Evolutionary conservation across 2,113 vertebrate genomes (phyloP).

Genomic region (Semicossyphus pulcher): DNA sequence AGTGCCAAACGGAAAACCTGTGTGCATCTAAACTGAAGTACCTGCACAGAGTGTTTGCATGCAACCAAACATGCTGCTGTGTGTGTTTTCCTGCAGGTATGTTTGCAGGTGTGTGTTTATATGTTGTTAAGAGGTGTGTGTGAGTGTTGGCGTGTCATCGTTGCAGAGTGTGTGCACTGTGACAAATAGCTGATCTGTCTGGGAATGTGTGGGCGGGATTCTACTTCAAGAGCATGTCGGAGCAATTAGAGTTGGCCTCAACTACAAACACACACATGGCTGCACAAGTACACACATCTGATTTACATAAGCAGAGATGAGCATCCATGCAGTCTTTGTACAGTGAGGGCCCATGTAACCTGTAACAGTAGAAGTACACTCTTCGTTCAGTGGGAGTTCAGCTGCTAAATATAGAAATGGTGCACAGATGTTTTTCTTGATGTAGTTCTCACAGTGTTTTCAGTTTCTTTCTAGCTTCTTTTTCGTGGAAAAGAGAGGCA

Average conservation of each 20-base stretch:
- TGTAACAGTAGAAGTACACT: not conserved
- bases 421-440: not conserved
- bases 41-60: slow-evolving; percentile 36
- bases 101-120: slow-evolving; percentile 7
- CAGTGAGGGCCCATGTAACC: not conserved
- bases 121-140: slow-evolving; percentile 7
- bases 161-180: slow-evolving; percentile 52
- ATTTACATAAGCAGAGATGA: slow-evolving; percentile 37
- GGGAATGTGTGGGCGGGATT: slow-evolving; percentile 78
- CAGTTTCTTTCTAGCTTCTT: too few species aligned
- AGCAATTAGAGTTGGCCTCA: slow-evolving; percentile 75
- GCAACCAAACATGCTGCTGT: slow-evolving; percentile 10
- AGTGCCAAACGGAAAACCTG: slow-evolving; percentile 46
- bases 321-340: slow-evolving; percentile 3
- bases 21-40: not conserved
- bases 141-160: slow-evolving; percentile 30
- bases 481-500: too few species aligned
- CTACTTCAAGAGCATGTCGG: slow-evolving; percentile 81
- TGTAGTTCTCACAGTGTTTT: not conserved
- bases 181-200: slow-evolving; percentile 75
- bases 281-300: slow-evolving; percentile 32
- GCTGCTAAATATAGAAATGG: not conserved
- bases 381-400: not conserved
- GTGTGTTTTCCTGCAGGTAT: slow-evolving; percentile 17
- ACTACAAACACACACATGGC: slow-evolving; percentile 47